Evolutionary conservation across 2,888 invertebrate genomes (phyloP), one percentile per base, ranked within the genome.

Genomic region (Microctonus hyperodae): DNA sequence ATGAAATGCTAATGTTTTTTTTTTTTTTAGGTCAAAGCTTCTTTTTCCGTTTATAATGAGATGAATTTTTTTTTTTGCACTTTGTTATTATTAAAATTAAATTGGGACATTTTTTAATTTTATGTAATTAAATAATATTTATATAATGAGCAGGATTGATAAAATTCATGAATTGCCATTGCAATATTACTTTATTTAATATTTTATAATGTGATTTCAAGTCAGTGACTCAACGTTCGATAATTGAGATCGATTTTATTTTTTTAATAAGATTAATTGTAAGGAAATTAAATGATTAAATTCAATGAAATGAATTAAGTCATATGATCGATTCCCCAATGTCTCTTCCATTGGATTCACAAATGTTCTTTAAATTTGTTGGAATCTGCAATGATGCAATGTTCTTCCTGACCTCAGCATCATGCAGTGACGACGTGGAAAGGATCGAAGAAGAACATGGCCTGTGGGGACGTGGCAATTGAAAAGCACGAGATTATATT

Each of bases 401-500:
- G 44, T n/a, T 4, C n/a, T 44, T 56, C 56, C 56, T 40, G 58
- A 58, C 44, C 58, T 40, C 58, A 25, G n/a, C 58, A 22, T 5
- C 11, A 16, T 13, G 33, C 33, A 50, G 44, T 51, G 20, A 65
- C 44, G 44, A n/a, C 9, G n/a, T 1, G 16, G 44, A 16, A 9
- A 44, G 20, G 20, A 44, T 44, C 44, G 44, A 44, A 44, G 44
- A 6, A 44, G 44, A 44, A 44, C 44, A 44, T 35, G 44, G 55
- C 25, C 37, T 9, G 28, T 37, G 64, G 35, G 56, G 60, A 67
- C 40, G 55, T 31, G 28, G 65, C 51, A 69, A 70, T 69, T 66
- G 72, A 72, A 69, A 69, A 69, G 64, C 67, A 67, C 58, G 58
- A 70, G 69, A 69, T 72, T 65, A 62, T 65, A 71, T 71, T 70